These are phyloP conservation scores for Phataginus tetradactyla DNA, from an alignment of 2,797 vertebrate species.

Conservation along the genomic window DNA sequence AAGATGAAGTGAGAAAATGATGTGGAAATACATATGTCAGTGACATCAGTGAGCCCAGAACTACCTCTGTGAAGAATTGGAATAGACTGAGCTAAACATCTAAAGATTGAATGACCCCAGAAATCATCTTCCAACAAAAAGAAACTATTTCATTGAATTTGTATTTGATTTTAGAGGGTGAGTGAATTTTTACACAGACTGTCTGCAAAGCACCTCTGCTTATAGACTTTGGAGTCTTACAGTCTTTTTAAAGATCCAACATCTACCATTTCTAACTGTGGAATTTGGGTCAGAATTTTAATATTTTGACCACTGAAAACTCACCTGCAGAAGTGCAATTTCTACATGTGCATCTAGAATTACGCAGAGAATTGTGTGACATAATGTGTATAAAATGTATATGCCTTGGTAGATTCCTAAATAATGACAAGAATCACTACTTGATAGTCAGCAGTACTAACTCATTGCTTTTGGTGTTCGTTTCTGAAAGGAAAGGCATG, in stretches of 20 bases:
- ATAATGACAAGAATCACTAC: neutral
- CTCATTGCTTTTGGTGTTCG: neutral
- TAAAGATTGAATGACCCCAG: neutral
- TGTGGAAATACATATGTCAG: neutral
- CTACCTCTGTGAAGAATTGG: neutral
- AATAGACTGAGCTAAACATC: neutral
- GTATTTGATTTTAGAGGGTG: neutral
- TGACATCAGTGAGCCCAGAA: neutral
- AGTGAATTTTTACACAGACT: neutral
- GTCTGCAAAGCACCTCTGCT: neutral
- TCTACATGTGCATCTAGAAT: neutral
- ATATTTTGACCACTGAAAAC: neutral
- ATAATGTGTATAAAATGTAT: neutral
- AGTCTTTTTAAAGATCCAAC: neutral
- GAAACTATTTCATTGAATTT: neutral
- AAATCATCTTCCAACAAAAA: neutral
- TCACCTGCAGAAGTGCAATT: neutral
- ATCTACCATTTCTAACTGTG: neutral
- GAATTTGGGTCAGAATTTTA: neutral
- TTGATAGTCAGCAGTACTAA: neutral
- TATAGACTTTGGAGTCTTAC: neutral
- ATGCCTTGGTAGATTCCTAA: neutral
- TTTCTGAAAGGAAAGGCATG: neutral
- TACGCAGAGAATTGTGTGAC: neutral
- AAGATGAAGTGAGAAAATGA: conserved; percentile 6